Percentiles rank a stretch among this genome's conserved stretches.
phyloP scores from a whole-genome alignment of 2,113 vertebrate genomes.

The Vireo altiloquus region DNA sequence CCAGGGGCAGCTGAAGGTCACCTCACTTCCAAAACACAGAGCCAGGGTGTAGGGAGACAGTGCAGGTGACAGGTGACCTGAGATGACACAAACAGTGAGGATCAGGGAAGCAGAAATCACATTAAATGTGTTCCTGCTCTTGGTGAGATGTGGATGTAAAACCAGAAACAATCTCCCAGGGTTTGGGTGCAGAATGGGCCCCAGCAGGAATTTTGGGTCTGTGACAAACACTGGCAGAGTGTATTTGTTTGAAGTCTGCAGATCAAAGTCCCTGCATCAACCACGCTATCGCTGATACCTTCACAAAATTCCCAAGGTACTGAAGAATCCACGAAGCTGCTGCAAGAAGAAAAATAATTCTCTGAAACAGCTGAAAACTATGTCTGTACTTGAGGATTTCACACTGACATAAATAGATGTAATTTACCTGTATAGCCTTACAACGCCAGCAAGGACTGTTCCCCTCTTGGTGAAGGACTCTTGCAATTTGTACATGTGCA shows the following conservation, averaged over 20 bases:
- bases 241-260: neutral
- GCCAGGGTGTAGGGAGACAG: neutral
- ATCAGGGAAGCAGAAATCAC: neutral
- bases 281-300: neutral
- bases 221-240: neutral
- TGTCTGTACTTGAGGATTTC: neutral
- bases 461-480: neutral
- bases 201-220: neutral
- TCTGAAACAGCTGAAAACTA: neutral
- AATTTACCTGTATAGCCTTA: neutral
- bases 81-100: neutral
- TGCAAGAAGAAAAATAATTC: neutral
- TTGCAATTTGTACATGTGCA: neutral
- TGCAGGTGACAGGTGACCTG: rapidly evolving
- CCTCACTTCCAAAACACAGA: neutral
- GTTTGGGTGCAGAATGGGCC: neutral
- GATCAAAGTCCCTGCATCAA: neutral
- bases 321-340: neutral
- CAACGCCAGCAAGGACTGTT: neutral
- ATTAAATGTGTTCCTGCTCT: neutral
- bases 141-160: neutral
- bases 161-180: neutral
- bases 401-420: neutral
- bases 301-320: neutral
- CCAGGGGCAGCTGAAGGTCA: neutral